Evolutionary conservation across 1,140 invertebrate species (phyloP), one percentile per base, ranked within the genome.

Genomic region (Hormaphis cornu): DNA sequence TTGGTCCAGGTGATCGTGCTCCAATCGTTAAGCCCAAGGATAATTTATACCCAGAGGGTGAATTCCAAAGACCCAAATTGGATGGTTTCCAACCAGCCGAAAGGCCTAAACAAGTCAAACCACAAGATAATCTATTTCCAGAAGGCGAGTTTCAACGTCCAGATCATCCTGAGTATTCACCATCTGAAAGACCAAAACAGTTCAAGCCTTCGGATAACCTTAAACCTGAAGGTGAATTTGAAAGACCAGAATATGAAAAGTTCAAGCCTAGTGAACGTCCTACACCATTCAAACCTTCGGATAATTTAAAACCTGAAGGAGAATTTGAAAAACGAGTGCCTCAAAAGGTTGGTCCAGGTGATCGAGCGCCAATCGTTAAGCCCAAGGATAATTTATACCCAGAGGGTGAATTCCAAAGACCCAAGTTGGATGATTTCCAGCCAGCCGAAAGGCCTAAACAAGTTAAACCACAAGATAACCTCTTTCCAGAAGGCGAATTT

Each of bases 121-220:
- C 82, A 71, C 73, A 78, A 72, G 81, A 82, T 70, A 81, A 83
- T 72, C 73, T 89, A 1, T 76, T 76, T 8, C 81, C 85, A 8
- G 86, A 88, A 74, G 87, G 87, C 22, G 83, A 86, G 72, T 75
- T 89, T 69, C 74, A 79, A 73, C 72, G 76, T 46, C 72, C 50
- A 52, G 14, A 42, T 40, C 40, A 18, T 52, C 30, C 72, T 54
- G 46, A 72, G 40, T 70, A 58, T 53, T 35, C 33, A 16, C 78
- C 83, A 0, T 82, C 79, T 69, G 83, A 83, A 72, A 76, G 80
- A 70, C 78, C 80, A 14, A 76, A 79, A 74, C 56, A 50, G 9
- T 37, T 71, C 2, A 74, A 72, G 28, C 70, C 58, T 50, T 79
- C 81, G 70, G 84, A 86, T 74, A 87, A 86, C 75, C 76, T 85